phyloP scores from a whole-genome alignment of 1,140 invertebrate species.

The Rhynchophorus ferrugineus region DNA sequence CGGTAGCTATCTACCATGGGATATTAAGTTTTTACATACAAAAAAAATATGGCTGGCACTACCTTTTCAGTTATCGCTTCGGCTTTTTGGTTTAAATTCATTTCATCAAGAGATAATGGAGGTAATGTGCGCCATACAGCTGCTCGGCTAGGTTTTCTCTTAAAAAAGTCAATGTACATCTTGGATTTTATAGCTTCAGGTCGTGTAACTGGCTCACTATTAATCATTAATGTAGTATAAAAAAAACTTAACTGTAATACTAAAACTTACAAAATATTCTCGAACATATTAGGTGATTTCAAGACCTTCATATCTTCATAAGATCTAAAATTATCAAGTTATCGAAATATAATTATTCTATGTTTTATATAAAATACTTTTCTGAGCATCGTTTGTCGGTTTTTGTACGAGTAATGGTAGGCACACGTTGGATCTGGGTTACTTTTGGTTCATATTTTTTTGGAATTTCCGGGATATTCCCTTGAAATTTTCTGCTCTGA shows the following conservation, averaged over 20 bases:
- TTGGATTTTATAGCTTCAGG: conserved; percentile 12
- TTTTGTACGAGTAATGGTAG: too few relatives aligned
- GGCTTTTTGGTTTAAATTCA: conserved; percentile 43
- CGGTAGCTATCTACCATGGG: conserved; percentile 47
- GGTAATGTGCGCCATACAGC: conserved; percentile 30
- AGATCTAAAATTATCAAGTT: too few relatives aligned
- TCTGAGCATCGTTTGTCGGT: neutral
- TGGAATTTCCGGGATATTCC: too few relatives aligned
- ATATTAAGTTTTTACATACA: too few relatives aligned
- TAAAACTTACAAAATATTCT: conserved; percentile 2
- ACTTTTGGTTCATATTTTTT: too few relatives aligned
- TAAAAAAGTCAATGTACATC: conserved; percentile 34
- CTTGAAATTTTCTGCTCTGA: neutral
- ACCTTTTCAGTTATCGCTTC: conserved; percentile 46
- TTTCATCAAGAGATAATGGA: conserved; percentile 27
- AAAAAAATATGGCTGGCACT: too few relatives aligned
- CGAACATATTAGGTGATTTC: neutral
- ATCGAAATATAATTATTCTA: neutral
- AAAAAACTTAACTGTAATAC: neutral
- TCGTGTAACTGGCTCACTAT: neutral
- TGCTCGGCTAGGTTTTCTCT: conserved; percentile 24
- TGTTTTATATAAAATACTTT: neutral
- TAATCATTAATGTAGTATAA: too few relatives aligned
- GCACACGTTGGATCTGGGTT: too few relatives aligned
- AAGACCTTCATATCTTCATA: neutral